Evolutionary conservation across 2,797 vertebrate genomes (phyloP), one percentile per base, ranked within the genome.

Genomic region (Propithecus deckenii): DNA sequence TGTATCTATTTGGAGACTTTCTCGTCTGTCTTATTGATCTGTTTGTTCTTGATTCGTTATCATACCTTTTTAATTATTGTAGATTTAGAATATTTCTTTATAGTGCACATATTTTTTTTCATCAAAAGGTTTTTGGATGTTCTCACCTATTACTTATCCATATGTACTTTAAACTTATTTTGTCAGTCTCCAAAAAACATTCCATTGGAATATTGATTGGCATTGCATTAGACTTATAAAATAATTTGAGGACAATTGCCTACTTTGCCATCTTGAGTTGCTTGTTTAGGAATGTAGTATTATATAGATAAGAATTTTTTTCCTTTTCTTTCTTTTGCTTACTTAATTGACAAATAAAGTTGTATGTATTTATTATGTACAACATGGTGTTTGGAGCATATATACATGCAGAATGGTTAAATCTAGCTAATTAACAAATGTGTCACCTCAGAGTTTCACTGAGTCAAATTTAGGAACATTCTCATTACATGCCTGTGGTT

Each of bases 51-150:
- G 9, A 83, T 78, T 22, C 22, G 46, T 90, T 76, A 52, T 89
- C 20, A 43, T 28, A 41, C 30, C 52, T 91, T 71, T 25, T 79
- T 43, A 88, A 65, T 78, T 86, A 72, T 75, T 76, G 22, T 83
- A 72, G 63, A 46, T 86, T 92, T 46, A 80, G 57, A 89, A 43
- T 94, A 75, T 78, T 78, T 84, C 43, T 84, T 91, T 69, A 63
- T 5, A 65, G 20, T 35, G 4, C 1, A 23, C 50, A 85, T 35
- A 57, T 50, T 20, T 86, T 92, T 85, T 72, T 65, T 9, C 22
- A 69, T 96, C 32, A 35, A 32, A 65, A 86, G 13, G 65, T 76
- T 89, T 18, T 69, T 79, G 25, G 10, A 30, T 71, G 46, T 76
- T 57, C 20, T 79, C 43, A 0, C 52, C 17, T 20, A 7, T 48